Evolutionary conservation across 2,888 invertebrate species (phyloP).

Genomic region (Cheilosia vernalis): DNA sequence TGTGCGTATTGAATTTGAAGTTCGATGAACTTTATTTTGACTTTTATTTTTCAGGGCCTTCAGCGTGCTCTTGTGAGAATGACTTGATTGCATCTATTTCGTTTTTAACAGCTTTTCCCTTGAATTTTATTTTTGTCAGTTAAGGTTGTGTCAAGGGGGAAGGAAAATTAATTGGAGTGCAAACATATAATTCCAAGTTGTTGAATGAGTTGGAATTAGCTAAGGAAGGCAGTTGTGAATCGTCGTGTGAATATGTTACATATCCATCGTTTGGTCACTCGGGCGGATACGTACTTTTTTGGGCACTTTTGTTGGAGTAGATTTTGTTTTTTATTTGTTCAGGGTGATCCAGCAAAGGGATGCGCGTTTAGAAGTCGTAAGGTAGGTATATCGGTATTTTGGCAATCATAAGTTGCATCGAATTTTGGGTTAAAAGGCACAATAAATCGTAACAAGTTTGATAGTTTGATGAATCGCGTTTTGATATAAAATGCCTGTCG

Average conservation of each 20-base stretch:
- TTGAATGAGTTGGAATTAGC: neutral
- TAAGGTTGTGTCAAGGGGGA: neutral
- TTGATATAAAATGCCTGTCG: no score
- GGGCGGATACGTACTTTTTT: neutral
- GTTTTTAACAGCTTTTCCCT: slow-evolving; percentile 11
- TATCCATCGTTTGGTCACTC: neutral
- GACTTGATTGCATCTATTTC: slow-evolving; percentile 1
- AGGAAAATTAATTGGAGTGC: neutral
- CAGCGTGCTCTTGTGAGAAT: neutral
- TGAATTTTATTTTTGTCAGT: neutral
- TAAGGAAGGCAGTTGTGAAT: neutral
- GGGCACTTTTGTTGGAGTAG: no score
- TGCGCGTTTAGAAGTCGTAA: no score
- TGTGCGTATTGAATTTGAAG: slow-evolving; percentile 16
- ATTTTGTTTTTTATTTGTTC: no score
- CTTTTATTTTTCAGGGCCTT: slow-evolving; percentile 23
- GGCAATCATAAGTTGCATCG: no score
- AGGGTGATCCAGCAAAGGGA: no score
- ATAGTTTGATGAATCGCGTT: no score
- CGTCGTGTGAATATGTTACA: neutral
- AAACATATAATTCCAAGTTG: neutral
- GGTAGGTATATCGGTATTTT: no score
- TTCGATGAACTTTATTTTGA: slow-evolving; percentile 49
- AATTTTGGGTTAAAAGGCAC: no score
- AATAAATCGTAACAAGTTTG: no score